phyloP scores from a whole-genome alignment of 2,797 vertebrate genomes.

The Steatocranus sp. region DNA sequence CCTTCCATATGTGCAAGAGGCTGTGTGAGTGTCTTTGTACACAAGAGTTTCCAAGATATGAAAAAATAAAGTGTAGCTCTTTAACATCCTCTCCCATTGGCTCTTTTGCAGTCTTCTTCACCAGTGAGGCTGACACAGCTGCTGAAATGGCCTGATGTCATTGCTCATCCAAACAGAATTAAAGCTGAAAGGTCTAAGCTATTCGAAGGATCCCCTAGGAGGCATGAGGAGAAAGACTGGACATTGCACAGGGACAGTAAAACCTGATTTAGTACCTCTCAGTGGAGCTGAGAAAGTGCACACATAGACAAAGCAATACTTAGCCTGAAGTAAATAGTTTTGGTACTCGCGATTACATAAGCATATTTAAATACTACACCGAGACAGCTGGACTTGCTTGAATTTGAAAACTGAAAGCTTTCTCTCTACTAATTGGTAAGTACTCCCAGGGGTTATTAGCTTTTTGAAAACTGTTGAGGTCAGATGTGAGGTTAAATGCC shows the following conservation, averaged over 20 bases:
- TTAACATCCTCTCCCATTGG: conserved; percentile 52
- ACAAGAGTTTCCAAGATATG: conserved; percentile 2
- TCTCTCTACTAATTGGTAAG: not conserved
- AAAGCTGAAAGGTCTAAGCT: conserved; percentile 56
- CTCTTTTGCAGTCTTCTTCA: conserved; percentile 30
- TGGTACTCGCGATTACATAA: conserved; percentile 11
- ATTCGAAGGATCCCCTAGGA: conserved; percentile 44
- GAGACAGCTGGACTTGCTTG: not conserved
- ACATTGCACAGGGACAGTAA: conserved; percentile 33
- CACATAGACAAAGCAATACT: not conserved
- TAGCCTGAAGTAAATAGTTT: not conserved
- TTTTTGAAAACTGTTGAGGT: not conserved
- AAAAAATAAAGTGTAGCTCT: conserved; percentile 33
- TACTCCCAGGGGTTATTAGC: not conserved
- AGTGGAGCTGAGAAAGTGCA: conserved; percentile 1
- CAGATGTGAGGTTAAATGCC: not conserved
- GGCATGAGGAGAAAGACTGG: conserved; percentile 28
- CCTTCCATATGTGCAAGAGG: not conserved
- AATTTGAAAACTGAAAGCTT: not conserved
- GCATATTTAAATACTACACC: not conserved
- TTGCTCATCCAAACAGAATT: conserved; percentile 62
- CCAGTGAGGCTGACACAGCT: conserved; percentile 34
- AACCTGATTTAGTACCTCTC: conserved; percentile 44
- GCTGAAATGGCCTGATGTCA: conserved; percentile 52
- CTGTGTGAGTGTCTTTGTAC: not conserved